Conservation (phyloP, 92 coral and sea anemone species). For the Zoanthus solanderi region DNA sequence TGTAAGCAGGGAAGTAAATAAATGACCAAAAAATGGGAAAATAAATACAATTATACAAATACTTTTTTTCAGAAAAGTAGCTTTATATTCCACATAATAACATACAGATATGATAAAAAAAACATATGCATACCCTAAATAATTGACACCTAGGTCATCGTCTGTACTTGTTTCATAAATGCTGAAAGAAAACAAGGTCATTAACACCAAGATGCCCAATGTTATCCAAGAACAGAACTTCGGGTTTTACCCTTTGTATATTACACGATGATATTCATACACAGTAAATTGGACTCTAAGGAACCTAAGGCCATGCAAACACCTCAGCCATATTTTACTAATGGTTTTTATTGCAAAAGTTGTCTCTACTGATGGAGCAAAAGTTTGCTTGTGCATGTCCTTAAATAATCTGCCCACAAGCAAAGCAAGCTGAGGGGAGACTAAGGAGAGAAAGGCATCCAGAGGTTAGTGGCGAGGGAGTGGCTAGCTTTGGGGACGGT, state of each 20-base stretch:
- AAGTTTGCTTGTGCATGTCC: background rate
- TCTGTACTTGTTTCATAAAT: slow-evolving; percentile 38
- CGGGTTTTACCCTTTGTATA: slow-evolving; percentile 35
- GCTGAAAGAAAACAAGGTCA: slow-evolving; percentile 2
- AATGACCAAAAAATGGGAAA: slow-evolving; percentile 37
- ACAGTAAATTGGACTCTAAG: slow-evolving; percentile 46
- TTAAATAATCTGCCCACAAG: background rate
- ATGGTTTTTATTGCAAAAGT: background rate
- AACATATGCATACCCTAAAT: slow-evolving; percentile 44
- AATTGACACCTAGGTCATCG: slow-evolving; percentile 10
- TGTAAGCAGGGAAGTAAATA: slow-evolving; percentile 35
- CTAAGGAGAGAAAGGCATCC: background rate
- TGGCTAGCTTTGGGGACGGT: background rate
- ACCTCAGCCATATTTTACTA: background rate
- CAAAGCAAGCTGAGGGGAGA: background rate
- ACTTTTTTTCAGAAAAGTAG: slow-evolving; percentile 12
- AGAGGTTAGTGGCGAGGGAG: background rate
- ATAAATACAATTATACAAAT: slow-evolving; percentile 39
- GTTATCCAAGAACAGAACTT: slow-evolving; percentile 39
- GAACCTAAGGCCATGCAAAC: background rate
- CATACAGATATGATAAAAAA: background rate
- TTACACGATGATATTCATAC: slow-evolving; percentile 32
- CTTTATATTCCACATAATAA: slow-evolving; percentile 26
- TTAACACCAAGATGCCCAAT: background rate
- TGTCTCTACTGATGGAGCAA: background rate